phyloP scores from a whole-genome alignment of 2,888 invertebrate species.

The Agonopterix subpropinquella region DNA sequence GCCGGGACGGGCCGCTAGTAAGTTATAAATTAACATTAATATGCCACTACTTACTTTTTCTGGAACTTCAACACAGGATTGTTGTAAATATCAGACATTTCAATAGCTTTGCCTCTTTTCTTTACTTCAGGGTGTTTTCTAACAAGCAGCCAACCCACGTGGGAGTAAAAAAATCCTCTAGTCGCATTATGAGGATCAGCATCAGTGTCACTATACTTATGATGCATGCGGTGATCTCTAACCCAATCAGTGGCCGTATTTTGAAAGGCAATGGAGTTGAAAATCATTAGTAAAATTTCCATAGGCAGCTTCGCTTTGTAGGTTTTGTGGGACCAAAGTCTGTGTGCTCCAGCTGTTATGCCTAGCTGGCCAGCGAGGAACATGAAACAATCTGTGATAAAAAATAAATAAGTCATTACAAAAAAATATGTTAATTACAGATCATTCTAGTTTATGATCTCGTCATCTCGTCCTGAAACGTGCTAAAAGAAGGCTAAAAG shows the following conservation, averaged over 20 bases:
- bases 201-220: constrained; percentile 84
- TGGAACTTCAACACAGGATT: constrained; percentile 83
- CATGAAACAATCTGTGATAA: constrained; percentile 22
- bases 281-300: constrained; percentile 16
- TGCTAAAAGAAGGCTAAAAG: no score
- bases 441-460: no score
- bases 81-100: constrained; percentile 79
- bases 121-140: constrained; percentile 84
- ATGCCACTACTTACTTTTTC: constrained; percentile 62
- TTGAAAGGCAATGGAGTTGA: constrained; percentile 32
- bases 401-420: neutral
- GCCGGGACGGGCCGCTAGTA: no score
- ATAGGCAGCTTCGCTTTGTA: constrained; percentile 23
- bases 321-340: constrained; percentile 21
- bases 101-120: constrained; percentile 79
- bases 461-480: no score
- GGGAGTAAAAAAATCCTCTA: constrained; percentile 87
- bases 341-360: constrained; percentile 29
- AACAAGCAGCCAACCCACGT: constrained; percentile 86
- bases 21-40: neutral
- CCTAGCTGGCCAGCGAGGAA: constrained; percentile 28
- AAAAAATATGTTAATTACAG: no score
- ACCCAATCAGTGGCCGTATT: constrained; percentile 74
- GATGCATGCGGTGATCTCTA: constrained; percentile 78
- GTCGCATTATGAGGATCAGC: constrained; percentile 85